A percentile compares a stretch with the other conserved stretches of the same genome.
Evolutionary conservation across 2,888 invertebrate genomes (phyloP).

Genomic region (Sialis fuliginosa): DNA sequence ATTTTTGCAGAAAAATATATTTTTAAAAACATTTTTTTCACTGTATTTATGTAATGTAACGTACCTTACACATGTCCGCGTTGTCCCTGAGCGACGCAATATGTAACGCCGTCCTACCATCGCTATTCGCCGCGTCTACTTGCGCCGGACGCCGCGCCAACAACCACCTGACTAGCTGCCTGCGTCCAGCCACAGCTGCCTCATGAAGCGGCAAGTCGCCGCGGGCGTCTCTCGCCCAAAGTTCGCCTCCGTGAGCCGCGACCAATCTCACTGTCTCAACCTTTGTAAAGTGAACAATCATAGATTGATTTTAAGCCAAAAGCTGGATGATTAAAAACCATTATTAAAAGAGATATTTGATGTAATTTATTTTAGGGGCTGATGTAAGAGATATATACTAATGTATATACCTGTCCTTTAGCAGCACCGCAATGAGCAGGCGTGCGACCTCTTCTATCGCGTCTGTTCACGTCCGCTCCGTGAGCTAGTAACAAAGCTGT

Average conservation of each 20-base stretch:
- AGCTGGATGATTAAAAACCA: not conserved
- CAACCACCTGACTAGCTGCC: constrained; percentile 79
- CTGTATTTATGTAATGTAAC: constrained; percentile 2
- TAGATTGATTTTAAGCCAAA: not conserved
- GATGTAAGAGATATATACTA: too few species aligned
- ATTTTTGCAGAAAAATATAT: too few species aligned
- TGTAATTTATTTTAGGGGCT: not conserved
- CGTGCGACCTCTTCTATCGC: constrained; percentile 82
- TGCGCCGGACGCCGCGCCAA: constrained; percentile 65
- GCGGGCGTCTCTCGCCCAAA: constrained; percentile 82
- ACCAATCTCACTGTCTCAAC: constrained; percentile 48
- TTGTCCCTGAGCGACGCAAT: constrained; percentile 88
- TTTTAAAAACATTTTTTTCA: too few species aligned
- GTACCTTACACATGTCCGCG: constrained; percentile 75
- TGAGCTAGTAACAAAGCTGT: constrained; percentile 75
- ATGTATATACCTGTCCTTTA: constrained; percentile 53
- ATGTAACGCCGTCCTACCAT: constrained; percentile 84
- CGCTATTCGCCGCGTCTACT: constrained; percentile 77
- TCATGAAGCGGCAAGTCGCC: constrained; percentile 94
- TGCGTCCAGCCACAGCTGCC: constrained; percentile 80
- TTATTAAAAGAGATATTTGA: not conserved
- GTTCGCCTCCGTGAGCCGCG: constrained; percentile 59
- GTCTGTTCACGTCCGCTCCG: constrained; percentile 81
- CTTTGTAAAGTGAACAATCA: constrained; percentile 12
- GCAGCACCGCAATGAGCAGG: constrained; percentile 91